These are phyloP conservation scores for Cydia splendana DNA, from an alignment of 1,140 invertebrate species.

Conservation along the genomic window DNA sequence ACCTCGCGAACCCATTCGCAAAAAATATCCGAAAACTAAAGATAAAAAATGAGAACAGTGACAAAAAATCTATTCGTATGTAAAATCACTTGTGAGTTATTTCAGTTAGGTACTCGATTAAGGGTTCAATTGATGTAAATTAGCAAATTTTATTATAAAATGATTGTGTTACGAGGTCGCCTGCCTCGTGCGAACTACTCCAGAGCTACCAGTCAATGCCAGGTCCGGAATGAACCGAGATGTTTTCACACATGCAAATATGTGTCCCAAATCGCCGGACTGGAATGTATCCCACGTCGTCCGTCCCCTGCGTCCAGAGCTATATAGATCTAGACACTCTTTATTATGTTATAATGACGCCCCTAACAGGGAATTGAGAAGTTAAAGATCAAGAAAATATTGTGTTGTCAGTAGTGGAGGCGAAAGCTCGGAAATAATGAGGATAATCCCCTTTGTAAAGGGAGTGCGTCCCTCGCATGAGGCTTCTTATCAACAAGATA, in stretches of 20 bases:
- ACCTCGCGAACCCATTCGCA: too few relatives aligned
- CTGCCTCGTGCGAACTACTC: constrained; percentile 28
- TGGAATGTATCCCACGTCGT: constrained; percentile 24
- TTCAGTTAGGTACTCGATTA: too few relatives aligned
- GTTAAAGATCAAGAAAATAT: constrained; percentile 35
- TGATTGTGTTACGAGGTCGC: not conserved
- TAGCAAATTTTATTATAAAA: too few relatives aligned
- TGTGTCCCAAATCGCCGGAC: constrained; percentile 20
- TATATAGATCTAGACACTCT: constrained; percentile 4
- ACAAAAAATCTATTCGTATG: too few relatives aligned
- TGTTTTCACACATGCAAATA: constrained; percentile 30
- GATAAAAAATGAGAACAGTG: too few relatives aligned
- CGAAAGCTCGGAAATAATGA: constrained; percentile 68
- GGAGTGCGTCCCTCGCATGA: constrained; percentile 48
- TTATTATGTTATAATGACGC: constrained; percentile 5
- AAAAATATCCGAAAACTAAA: too few relatives aligned
- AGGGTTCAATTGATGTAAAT: too few relatives aligned
- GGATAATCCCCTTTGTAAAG: constrained; percentile 61
- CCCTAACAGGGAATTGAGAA: constrained; percentile 17
- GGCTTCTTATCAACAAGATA: constrained; percentile 63
- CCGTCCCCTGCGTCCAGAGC: not conserved
- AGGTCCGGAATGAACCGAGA: constrained; percentile 10
- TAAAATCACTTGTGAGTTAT: too few relatives aligned
- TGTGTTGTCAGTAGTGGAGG: constrained; percentile 41
- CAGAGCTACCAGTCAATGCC: constrained; percentile 7